These are phyloP conservation scores for Cottus gobio DNA, from an alignment of 2,113 vertebrate species.

Conservation along the genomic window DNA sequence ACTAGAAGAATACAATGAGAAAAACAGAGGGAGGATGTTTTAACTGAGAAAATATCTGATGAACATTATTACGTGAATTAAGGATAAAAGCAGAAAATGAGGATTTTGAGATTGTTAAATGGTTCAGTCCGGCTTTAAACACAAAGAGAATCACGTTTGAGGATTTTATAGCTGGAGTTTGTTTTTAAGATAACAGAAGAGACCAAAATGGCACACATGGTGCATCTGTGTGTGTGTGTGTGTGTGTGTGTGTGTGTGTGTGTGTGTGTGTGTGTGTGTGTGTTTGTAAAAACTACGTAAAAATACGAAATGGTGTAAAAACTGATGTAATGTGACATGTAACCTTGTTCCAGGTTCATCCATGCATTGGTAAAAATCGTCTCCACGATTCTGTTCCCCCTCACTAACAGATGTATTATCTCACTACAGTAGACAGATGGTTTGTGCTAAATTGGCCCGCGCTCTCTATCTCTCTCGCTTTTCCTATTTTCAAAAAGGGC, in stretches of 20 bases:
- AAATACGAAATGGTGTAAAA: conserved; percentile 56
- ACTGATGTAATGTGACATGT: conserved; percentile 58
- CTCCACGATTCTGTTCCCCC: conserved; percentile 34
- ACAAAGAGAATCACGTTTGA: conserved; percentile 6
- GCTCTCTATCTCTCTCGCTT: conserved; percentile 28
- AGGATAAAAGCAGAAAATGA: neutral
- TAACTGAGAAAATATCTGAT: conserved; percentile 27
- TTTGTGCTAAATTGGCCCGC: conserved; percentile 65
- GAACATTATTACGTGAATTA: conserved; percentile 27
- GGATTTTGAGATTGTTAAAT: neutral
- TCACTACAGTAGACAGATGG: conserved; percentile 69
- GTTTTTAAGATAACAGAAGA: conserved; percentile 17
- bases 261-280: conserved; percentile 13
- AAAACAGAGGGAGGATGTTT: conserved; percentile 3
- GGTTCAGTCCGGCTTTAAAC: neutral
- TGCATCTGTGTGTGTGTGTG: conserved; percentile 9
- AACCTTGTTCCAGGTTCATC: conserved; percentile 57
- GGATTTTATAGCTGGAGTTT: conserved; percentile 25
- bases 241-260: conserved; percentile 4
- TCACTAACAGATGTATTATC: conserved; percentile 63
- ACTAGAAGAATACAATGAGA: conserved; percentile 27
- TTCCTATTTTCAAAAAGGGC: conserved; percentile 59
- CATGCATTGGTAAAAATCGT: conserved; percentile 53
- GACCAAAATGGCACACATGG: neutral
- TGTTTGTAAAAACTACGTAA: conserved; percentile 27